Base-by-base conservation (phyloP, 2,888 invertebrate species). In the Lutraria lutraria region DNA sequence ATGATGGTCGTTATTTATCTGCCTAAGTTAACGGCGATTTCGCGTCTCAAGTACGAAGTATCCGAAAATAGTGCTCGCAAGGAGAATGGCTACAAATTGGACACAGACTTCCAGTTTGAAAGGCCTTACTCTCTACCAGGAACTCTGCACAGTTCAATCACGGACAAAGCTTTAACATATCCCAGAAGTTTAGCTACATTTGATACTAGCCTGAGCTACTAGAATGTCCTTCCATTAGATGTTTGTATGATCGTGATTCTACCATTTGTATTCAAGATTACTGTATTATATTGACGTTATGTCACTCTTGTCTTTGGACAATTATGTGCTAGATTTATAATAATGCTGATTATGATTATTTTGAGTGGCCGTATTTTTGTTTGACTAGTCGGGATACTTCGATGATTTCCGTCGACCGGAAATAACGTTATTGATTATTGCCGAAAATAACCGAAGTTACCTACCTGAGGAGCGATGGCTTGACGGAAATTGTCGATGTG, bases 1-100 rank as follows among this genome's bases (percentile, higher is more conserved):
- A 98, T 98, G 86, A 98, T 99, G 97, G 97, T 98, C 93, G 98
- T 99, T 86, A 99, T 99, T 98, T 99, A 99, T 97, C 98, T 99
- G 97, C 97, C 99, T 72, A 99, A 97, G 97, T 98, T 99, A 76
- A 97, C 94, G 19, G 92, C 93, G 81, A 94, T 95, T 31, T 93
- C 95, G 0, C 93, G 93, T 16, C 92, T 95, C 13, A 95, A 94
- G 88, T 95, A 95, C 86, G 95, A 95, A 54, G 91, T 95, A 13
- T 89, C 93, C 29, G 93, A 93, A 80, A 90, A 92, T 16, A 92
- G 88, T 34, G 89, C 83, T 13, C 92, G 87, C n/a, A 89, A 90
- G n/a, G 90, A 93, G 83, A 94, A 94, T 82, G 95, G 94, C n/a
- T 94, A 95, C 87, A 95, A 94, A 85, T 83, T 94, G 12, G 95